These are phyloP conservation scores for Micropterix aruncella DNA, from an alignment of 2,888 invertebrate genomes.

Conservation along the genomic window DNA sequence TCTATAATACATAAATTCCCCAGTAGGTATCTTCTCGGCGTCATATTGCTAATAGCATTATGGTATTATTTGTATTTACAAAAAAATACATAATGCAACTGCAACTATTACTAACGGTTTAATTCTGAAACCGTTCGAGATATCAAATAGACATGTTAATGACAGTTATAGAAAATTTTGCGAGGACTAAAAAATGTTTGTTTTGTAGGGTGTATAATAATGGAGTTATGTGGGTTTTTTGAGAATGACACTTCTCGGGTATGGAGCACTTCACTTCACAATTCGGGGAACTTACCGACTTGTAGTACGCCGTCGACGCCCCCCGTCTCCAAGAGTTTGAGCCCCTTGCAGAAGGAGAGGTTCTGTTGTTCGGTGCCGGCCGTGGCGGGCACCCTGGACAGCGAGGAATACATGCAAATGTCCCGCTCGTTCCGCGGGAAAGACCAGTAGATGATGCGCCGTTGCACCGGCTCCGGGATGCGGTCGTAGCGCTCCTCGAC, in stretches of 20 bases:
- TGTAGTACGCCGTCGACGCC: conserved; percentile 77
- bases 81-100: no score
- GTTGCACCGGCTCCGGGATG: conserved; percentile 80
- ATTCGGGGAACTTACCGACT: conserved; percentile 70
- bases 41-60: no score
- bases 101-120: no score
- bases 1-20: no score
- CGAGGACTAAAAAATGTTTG: no score
- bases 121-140: no score
- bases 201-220: no score
- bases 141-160: no score
- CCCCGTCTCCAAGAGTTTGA: conserved; percentile 68
- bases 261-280: conserved; percentile 23
- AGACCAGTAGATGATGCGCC: conserved; percentile 78
- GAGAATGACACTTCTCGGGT: conserved; percentile 10
- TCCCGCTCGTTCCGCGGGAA: conserved; percentile 78
- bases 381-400: conserved; percentile 39
- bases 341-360: conserved; percentile 75
- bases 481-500: conserved; percentile 78
- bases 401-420: conserved; percentile 81
- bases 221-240: no score
- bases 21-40: no score
- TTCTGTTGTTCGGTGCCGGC: conserved; percentile 54
- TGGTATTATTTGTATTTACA: no score
- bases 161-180: no score